Base-by-base conservation (phyloP, 2,888 invertebrate genomes). In the Acleris laterana region DNA sequence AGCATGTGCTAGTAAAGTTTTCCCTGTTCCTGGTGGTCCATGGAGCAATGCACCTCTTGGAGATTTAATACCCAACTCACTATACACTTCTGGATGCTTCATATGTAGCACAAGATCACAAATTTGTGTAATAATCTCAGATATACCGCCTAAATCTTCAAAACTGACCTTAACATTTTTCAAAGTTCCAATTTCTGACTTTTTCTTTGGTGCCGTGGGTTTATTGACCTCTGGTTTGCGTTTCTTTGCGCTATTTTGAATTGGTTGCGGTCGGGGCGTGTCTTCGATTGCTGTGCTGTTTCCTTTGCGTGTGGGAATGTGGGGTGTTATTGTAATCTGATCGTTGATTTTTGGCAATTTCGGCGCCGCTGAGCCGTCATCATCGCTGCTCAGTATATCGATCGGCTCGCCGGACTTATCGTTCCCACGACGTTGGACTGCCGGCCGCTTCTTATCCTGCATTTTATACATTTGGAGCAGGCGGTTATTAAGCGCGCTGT, bases 1-100 rank as follows among this genome's bases (percentile, higher is more conserved):
- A 2, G 97, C 97, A 81, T 96, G 94, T 0, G 97, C 97, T 68
- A 97, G 79, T 63, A 97, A 90, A 3, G 96, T 97, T 89, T 97
- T 97, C 0, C 99, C 99, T 82, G 98, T 98, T 0, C 99, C 99
- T 0, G 99, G 98, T 0, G 99, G 99, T 0, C 99, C 99, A 85
- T 99, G 98, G 55, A 99, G 91, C 58, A 99, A 89, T 76, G 99
- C 96, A 28, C 99, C 99, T 79, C 97, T 94, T 0, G 98, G 98
- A 48, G 98, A 97, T 71, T 96, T 95, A 61, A 98, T 95, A 1
- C 98, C 98, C 70, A 99, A 93, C 72, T 95, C 94, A 67, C 94
- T 93, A 84, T 97, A 98, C n/a, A 98, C 95, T 84, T 98, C 97
- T 2, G 98, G 98, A 79, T 98, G 97, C 77, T 96, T 96, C 85